These are phyloP conservation scores for Patella depressa DNA, from an alignment of 2,888 invertebrate species.

Conservation along the genomic window DNA sequence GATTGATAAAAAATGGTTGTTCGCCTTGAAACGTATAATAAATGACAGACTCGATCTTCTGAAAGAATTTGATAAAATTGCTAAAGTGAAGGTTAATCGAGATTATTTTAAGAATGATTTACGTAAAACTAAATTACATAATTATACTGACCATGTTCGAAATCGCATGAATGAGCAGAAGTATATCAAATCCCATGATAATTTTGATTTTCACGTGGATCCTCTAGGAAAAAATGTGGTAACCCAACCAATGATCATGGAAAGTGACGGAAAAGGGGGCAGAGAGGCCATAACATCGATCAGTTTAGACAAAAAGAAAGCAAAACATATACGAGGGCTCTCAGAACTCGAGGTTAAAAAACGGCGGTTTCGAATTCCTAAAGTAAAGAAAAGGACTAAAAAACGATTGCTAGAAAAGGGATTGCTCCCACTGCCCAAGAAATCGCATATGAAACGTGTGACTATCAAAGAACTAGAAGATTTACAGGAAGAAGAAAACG, in stretches of 20 bases:
- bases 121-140: slow-evolving; percentile 19
- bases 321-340: neutral
- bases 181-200: slow-evolving; percentile 14
- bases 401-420: neutral
- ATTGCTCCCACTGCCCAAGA: neutral
- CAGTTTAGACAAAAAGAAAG: neutral
- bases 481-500: neutral
- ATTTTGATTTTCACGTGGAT: slow-evolving; percentile 29
- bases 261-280: neutral
- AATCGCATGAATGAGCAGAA: slow-evolving; percentile 16
- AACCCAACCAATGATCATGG: neutral
- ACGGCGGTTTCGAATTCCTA: neutral
- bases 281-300: neutral
- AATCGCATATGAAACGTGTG: neutral
- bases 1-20: slow-evolving; percentile 25
- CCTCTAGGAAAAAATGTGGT: slow-evolving; percentile 20
- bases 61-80: slow-evolving; percentile 25
- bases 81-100: slow-evolving; percentile 11
- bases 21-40: slow-evolving; percentile 24
- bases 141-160: slow-evolving; percentile 20
- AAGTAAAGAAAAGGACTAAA: neutral
- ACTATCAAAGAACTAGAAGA: neutral
- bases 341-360: neutral
- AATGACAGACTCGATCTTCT: slow-evolving; percentile 27
- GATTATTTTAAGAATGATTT: slow-evolving; percentile 23